Percentiles rank a stretch among this genome's conserved stretches.
Conservation (phyloP, 2,888 invertebrate species). For the Campopleginae sp. region DNA sequence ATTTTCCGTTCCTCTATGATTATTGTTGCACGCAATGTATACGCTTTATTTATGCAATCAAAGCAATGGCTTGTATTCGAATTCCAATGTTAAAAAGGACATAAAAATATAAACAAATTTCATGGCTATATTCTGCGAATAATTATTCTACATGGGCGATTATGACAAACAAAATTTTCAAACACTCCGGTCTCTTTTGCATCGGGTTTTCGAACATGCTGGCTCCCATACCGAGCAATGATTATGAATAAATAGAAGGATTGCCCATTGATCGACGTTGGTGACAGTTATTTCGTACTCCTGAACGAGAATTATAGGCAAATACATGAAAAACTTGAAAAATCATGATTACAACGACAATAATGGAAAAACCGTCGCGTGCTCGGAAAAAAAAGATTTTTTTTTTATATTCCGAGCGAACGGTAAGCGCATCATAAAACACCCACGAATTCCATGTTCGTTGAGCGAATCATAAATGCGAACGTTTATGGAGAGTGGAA, state of each 20-base stretch:
- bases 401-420: not conserved
- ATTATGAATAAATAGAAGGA: not conserved
- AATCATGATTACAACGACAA: not conserved
- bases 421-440: slow-evolving; percentile 1
- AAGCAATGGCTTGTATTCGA: slow-evolving; percentile 17
- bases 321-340: not conserved
- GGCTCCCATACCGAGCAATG: not conserved
- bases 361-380: not conserved
- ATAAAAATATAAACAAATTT: slow-evolving; percentile 13
- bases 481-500: not conserved
- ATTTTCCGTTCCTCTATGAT: slow-evolving; percentile 18
- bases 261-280: not conserved
- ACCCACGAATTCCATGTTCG: not conserved
- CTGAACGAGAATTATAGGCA: not conserved
- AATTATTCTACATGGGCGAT: slow-evolving; percentile 7
- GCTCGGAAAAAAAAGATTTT: not conserved
- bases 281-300: not conserved
- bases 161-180: not conserved
- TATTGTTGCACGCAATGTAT: slow-evolving; percentile 35
- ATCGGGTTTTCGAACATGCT: not conserved
- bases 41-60: slow-evolving; percentile 30
- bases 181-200: not conserved
- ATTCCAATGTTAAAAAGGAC: not conserved
- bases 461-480: not conserved
- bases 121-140: not conserved